phyloP scores from a whole-genome alignment of 1,140 invertebrate genomes.

The Ephestia elutella region DNA sequence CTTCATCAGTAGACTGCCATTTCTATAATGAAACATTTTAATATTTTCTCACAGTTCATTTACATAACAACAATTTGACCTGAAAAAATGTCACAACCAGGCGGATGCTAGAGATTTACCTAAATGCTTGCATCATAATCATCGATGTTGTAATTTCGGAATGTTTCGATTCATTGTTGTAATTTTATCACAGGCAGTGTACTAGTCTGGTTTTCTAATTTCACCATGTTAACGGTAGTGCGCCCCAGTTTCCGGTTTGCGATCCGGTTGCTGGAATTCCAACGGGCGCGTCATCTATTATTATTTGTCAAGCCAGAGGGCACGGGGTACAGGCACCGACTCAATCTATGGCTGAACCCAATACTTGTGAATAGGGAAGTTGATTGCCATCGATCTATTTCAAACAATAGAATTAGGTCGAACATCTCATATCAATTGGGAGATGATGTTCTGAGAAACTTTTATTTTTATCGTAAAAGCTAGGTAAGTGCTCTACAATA shows the following conservation, averaged over 20 bases:
- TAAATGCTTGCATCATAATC: background rate
- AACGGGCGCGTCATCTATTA: slow-evolving; percentile 52
- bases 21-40: no score
- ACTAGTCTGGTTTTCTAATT: slow-evolving; percentile 55
- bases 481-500: background rate
- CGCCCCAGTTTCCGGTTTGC: slow-evolving; percentile 56
- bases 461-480: background rate
- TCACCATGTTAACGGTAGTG: slow-evolving; percentile 56
- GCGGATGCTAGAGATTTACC: background rate
- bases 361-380: slow-evolving; percentile 2
- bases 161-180: slow-evolving; percentile 1
- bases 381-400: background rate
- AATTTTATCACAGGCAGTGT: slow-evolving; percentile 5
- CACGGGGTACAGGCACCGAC: background rate
- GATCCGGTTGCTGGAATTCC: slow-evolving; percentile 52
- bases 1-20: no score
- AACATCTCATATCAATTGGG: background rate
- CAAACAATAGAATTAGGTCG: slow-evolving; percentile 3
- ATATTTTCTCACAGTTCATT: background rate
- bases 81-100: background rate
- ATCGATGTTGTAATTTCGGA: background rate
- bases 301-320: slow-evolving; percentile 45
- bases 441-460: background rate
- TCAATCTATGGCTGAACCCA: background rate
- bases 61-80: background rate